These are phyloP conservation scores for Cheilosia scutellata DNA, from an alignment of 2,888 invertebrate species.

Conservation along the genomic window DNA sequence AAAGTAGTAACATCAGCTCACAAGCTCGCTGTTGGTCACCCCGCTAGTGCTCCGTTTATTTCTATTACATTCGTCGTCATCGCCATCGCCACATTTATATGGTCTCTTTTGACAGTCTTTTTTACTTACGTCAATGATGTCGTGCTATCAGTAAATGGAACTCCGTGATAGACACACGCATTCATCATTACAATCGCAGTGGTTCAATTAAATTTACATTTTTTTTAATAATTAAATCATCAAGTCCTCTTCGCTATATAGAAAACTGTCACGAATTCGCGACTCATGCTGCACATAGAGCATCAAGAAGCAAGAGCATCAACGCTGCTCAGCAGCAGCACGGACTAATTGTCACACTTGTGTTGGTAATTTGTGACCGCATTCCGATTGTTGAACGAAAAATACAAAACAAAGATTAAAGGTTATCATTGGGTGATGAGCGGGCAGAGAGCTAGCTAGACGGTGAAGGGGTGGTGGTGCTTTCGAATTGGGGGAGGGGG, in stretches of 20 bases:
- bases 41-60: neutral
- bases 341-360: slow-evolving; percentile 17
- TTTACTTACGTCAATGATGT: slow-evolving; percentile 58
- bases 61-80: neutral
- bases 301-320: neutral
- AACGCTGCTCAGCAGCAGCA: slow-evolving; percentile 4
- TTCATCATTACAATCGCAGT: slow-evolving; percentile 13
- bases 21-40: slow-evolving; percentile 21
- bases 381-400: slow-evolving; percentile 63
- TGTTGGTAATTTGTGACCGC: slow-evolving; percentile 63
- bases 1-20: slow-evolving; percentile 8
- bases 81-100: neutral
- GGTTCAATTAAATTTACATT: slow-evolving; percentile 49
- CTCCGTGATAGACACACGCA: slow-evolving; percentile 18
- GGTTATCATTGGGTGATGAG: slow-evolving; percentile 56
- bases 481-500: neutral
- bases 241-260: slow-evolving; percentile 35
- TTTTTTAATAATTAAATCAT: slow-evolving; percentile 67
- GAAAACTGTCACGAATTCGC: slow-evolving; percentile 31
- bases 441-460: neutral
- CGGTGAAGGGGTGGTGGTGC: neutral
- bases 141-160: slow-evolving; percentile 34
- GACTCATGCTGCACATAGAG: neutral
- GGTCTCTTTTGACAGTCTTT: slow-evolving; percentile 26
- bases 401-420: slow-evolving; percentile 58